Conservation (phyloP, 2,888 invertebrate species). For the Cephalotes varians region DNA sequence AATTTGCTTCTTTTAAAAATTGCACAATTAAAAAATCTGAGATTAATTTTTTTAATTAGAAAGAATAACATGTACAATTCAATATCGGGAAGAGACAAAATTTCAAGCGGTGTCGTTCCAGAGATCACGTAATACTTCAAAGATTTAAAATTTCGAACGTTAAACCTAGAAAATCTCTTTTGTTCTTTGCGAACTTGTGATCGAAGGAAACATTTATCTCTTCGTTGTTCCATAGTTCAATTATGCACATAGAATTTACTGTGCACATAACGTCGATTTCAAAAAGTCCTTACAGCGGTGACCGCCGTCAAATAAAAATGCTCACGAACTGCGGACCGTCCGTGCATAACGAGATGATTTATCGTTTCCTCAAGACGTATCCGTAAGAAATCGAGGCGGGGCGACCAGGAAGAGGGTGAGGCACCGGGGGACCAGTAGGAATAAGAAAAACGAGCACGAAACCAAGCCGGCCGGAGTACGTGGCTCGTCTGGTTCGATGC, state of each 20-base stretch:
- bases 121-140: background rate
- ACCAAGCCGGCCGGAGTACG: constrained; percentile 63
- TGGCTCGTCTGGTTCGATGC: constrained; percentile 62
- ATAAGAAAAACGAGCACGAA: constrained; percentile 59
- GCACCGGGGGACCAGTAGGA: constrained; percentile 36
- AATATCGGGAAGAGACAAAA: background rate
- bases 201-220: background rate
- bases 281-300: constrained; percentile 67
- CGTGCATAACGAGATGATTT: constrained; percentile 75
- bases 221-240: background rate
- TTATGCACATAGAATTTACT: constrained; percentile 47
- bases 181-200: background rate
- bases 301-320: constrained; percentile 75
- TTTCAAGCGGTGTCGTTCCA: background rate
- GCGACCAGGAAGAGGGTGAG: constrained; percentile 48
- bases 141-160: background rate
- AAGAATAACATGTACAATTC: background rate
- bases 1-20: background rate
- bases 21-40: background rate
- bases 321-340: constrained; percentile 60
- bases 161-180: background rate
- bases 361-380: constrained; percentile 71
- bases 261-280: constrained; percentile 66
- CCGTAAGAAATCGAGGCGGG: constrained; percentile 70
- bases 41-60: background rate